phyloP scores from a whole-genome alignment of 2,888 invertebrate genomes.

The Aphodius sticticus region DNA sequence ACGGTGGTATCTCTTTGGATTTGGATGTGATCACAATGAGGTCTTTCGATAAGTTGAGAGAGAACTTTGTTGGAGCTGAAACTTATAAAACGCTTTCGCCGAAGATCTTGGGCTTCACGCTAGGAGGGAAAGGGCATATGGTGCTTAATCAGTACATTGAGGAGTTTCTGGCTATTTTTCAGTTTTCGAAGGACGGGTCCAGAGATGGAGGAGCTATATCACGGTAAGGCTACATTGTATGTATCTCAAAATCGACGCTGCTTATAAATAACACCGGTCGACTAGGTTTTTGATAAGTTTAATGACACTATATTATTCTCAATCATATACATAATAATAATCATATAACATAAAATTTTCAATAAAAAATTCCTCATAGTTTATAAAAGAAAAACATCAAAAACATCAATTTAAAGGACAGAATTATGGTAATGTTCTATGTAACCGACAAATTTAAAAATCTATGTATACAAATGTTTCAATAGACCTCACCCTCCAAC shows the following conservation, averaged over 20 bases:
- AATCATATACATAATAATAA: no score
- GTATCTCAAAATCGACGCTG: background rate
- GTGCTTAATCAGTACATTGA: background rate
- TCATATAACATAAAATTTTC: no score
- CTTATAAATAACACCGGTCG: no score
- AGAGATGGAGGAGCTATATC: background rate
- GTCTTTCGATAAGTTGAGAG: slow-evolving; percentile 63
- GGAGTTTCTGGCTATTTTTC: background rate
- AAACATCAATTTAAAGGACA: no score
- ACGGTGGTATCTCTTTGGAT: slow-evolving; percentile 80
- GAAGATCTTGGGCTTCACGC: background rate
- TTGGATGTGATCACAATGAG: slow-evolving; percentile 75
- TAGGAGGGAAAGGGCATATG: background rate
- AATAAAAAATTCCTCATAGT: no score
- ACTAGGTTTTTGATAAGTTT: no score
- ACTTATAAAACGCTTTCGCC: background rate
- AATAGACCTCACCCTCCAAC: no score
- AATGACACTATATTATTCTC: no score
- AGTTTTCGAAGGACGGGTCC: background rate
- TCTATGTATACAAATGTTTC: no score
- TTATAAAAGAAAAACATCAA: no score
- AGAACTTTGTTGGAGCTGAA: slow-evolving; percentile 70
- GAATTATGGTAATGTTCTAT: no score
- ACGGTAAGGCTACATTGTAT: background rate
- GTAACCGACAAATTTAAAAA: no score